A percentile compares a stretch with the other conserved stretches of the same genome.
phyloP scores from a whole-genome alignment of 1,140 invertebrate genomes.

The Campoletis sonorensis region DNA sequence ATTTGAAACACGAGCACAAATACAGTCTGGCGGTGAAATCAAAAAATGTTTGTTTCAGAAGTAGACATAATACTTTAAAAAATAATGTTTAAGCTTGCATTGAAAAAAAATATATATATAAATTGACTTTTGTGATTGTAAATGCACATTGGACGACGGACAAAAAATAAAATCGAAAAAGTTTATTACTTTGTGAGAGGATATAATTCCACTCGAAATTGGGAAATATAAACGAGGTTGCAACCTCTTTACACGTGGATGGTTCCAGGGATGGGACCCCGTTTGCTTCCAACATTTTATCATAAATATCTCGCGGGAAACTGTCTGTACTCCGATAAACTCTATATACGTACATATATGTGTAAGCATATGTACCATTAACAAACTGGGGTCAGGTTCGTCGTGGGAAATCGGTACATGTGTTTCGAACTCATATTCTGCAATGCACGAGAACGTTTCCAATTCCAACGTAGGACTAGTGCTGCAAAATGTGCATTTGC shows the following conservation, averaged over 20 bases:
- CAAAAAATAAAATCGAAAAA: not conserved
- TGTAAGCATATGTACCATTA: conserved; percentile 18
- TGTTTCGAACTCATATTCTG: not conserved
- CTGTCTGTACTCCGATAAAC: conserved; percentile 9
- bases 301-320: conserved; percentile 9
- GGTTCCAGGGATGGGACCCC: not conserved
- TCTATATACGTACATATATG: not conserved
- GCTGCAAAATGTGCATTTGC: not conserved
- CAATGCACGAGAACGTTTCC: not conserved
- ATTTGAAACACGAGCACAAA: too few species aligned
- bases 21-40: too few species aligned
- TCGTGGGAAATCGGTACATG: conserved; percentile 12
- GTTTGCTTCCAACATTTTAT: not conserved
- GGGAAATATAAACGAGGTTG: not conserved
- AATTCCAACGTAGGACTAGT: not conserved
- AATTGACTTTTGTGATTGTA: too few species aligned
- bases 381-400: not conserved
- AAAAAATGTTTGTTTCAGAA: too few species aligned
- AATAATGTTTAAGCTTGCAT: too few species aligned
- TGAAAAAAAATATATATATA: too few species aligned
- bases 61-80: too few species aligned
- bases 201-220: conserved; percentile 4
- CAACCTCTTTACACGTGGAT: not conserved
- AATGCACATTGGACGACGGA: too few species aligned
- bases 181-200: not conserved